Percentiles rank a stretch among this genome's conserved stretches.
phyloP scores from a whole-genome alignment of 1,140 invertebrate genomes.

The Drosophila willistoni region DNA sequence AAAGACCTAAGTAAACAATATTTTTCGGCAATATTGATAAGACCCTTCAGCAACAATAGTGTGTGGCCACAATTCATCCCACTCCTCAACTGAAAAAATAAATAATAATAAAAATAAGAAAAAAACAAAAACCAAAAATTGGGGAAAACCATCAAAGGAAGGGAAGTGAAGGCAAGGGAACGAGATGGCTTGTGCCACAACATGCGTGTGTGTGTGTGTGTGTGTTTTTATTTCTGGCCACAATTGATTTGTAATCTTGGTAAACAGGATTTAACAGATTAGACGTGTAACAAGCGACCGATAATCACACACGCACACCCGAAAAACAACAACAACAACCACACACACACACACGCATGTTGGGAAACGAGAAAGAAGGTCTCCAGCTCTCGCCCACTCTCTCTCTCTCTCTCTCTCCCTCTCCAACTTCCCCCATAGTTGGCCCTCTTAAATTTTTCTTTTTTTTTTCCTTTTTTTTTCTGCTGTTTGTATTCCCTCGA shows the following conservation, averaged over 20 bases:
- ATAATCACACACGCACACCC: constrained; percentile 65
- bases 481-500: constrained; percentile 57
- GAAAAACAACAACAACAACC: constrained; percentile 27
- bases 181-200: constrained; percentile 1
- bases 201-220: neutral
- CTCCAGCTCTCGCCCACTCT: neutral
- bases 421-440: constrained; percentile 24
- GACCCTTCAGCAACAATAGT: constrained; percentile 1
- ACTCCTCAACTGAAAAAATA: neutral
- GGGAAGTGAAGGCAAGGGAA: neutral
- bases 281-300: constrained; percentile 78
- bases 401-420: too few relatives aligned
- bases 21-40: constrained; percentile 3
- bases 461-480: constrained; percentile 25
- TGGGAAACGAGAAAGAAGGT: too few relatives aligned
- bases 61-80: neutral
- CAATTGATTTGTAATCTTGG: constrained; percentile 81
- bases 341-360: constrained; percentile 20
- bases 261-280: constrained; percentile 81
- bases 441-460: constrained; percentile 21
- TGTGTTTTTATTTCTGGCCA: constrained; percentile 76
- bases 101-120: neutral
- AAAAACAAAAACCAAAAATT: neutral
- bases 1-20: constrained; percentile 5
- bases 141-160: neutral